Percentiles rank a stretch among this genome's conserved stretches.
These are phyloP conservation scores for Zaprionus ghesquierei DNA, from an alignment of 1,140 invertebrate species.

Conservation along the genomic window DNA sequence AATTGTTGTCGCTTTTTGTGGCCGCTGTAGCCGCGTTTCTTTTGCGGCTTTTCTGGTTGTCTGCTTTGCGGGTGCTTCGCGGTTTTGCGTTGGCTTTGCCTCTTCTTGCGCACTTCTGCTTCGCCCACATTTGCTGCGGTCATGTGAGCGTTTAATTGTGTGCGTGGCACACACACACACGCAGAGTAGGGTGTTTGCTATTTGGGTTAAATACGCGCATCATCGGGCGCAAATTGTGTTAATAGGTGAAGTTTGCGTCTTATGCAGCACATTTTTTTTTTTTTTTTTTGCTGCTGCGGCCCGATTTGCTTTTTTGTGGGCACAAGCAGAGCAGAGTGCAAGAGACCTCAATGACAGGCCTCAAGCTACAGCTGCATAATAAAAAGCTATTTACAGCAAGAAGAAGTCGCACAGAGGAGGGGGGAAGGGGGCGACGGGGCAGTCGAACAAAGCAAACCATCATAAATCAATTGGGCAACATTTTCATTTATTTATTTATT, in stretches of 20 bases:
- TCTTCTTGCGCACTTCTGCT: background rate
- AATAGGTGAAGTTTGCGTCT: constrained; percentile 66
- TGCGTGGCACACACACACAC: background rate
- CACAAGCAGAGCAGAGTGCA: background rate
- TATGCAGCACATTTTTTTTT: constrained; percentile 18
- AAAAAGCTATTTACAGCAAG: background rate
- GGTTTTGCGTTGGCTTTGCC: background rate
- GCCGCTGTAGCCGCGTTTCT: constrained; percentile 4
- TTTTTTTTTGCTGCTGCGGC: background rate
- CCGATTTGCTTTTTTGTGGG: background rate
- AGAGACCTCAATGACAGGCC: background rate
- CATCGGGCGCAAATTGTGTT: constrained; percentile 59
- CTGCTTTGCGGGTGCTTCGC: constrained; percentile 10
- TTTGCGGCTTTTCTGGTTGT: constrained; percentile 20
- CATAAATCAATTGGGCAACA: constrained; percentile 40
- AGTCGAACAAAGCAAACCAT: constrained; percentile 3
- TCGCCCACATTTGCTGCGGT: constrained; percentile 28
- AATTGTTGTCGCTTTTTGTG: background rate
- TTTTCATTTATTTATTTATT: constrained; percentile 45
- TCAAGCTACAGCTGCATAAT: background rate
- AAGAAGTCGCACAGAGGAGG: background rate
- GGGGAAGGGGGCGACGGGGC: background rate
- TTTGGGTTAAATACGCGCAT: constrained; percentile 66
- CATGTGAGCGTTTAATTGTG: constrained; percentile 20
- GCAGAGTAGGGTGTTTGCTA: constrained; percentile 2